These are phyloP conservation scores for Clavelina lepadiformis DNA, from an alignment of 23 tunicate genomes.

Conservation along the genomic window DNA sequence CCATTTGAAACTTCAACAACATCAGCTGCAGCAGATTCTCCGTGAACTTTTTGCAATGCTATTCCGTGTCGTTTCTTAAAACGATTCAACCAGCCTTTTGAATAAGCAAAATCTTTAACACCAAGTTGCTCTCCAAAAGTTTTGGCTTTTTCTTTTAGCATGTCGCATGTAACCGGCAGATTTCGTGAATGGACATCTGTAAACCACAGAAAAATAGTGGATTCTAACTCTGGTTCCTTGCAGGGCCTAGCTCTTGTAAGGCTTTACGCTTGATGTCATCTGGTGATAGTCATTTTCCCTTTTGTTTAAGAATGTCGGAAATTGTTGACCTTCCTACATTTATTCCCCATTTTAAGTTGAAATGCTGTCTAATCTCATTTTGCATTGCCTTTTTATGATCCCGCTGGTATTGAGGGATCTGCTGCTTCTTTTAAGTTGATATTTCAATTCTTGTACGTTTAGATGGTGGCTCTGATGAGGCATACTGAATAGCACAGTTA, in stretches of 20 bases:
- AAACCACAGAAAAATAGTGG: constrained; percentile 8
- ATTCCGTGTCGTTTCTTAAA: constrained; percentile 8
- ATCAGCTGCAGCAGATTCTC: constrained; percentile 13
- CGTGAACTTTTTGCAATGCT: constrained; percentile 11
- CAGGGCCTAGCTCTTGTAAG: constrained; percentile 9
- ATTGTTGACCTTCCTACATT: no score
- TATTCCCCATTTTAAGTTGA: no score
- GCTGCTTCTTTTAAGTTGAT: no score
- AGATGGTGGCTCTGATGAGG: no score
- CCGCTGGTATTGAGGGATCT: no score
- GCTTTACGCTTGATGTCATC: constrained; percentile 2
- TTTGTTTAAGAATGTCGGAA: constrained; percentile 9
- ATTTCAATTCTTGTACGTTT: no score
- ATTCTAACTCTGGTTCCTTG: constrained; percentile 11
- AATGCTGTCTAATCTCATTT: no score
- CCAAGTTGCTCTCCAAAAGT: constrained; percentile 13
- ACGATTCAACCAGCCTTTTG: constrained; percentile 17
- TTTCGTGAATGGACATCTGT: constrained; percentile 9
- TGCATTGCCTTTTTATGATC: no score
- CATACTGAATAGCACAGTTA: no score
- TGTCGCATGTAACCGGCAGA: constrained; percentile 11
- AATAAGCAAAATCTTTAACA: constrained; percentile 7
- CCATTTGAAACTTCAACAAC: constrained; percentile 7
- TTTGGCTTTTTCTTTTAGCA: constrained; percentile 18
- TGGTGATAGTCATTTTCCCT: constrained; percentile 5